Base-by-base conservation (phyloP, 2,113 vertebrate species). In the Muntiacus muntjak region DNA sequence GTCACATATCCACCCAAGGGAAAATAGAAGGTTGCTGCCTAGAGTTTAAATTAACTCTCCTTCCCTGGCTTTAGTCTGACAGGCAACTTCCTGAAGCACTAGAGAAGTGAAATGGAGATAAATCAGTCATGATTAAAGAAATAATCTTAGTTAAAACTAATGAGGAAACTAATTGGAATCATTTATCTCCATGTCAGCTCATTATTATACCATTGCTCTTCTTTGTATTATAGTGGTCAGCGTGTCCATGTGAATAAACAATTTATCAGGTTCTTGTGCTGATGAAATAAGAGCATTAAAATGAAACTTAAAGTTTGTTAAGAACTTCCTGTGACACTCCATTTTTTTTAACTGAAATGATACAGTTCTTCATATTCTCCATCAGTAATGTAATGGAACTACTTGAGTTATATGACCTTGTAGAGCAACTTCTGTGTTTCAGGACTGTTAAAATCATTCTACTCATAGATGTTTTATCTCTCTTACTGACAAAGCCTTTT, bases 131-230 rank as follows among this genome's bases (percentile, higher is more conserved):
- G 86, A 87, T 97, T 95, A 97, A 97, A 97, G 97, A 98, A 98
- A 97, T 96, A 95, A 98, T 91, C 79, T 92, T 97, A 85, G 87
- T 98, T 98, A 98, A 97, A 98, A 96, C 81, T 97, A 98, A 98
- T 95, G 96, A 96, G 91, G 97, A 98, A 94, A 40, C 67, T 98
- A 98, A 98, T 97, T 97, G 96, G 94, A 98, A 62, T 81, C 87
- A 96, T 98, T 98, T 97, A 78, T 98, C 97, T 98, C 94, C 57
- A 33, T 94, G 88, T 89, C 84, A 98, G 11, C 96, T 95, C 98
- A 96, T 98, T 97, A 97, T 95, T 79, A 87, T 36, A 95, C 93
- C 92, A 50, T 30, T 96, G 60, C 45, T 95, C 92, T 60, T 97
- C 93, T 95, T 96, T 97, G 60, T 84, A 60, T 97, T 94, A 30